Evolutionary conservation across 2,113 vertebrate genomes (phyloP), one percentile per base, ranked within the genome.

Genomic region (Leucopsar rothschildi): DNA sequence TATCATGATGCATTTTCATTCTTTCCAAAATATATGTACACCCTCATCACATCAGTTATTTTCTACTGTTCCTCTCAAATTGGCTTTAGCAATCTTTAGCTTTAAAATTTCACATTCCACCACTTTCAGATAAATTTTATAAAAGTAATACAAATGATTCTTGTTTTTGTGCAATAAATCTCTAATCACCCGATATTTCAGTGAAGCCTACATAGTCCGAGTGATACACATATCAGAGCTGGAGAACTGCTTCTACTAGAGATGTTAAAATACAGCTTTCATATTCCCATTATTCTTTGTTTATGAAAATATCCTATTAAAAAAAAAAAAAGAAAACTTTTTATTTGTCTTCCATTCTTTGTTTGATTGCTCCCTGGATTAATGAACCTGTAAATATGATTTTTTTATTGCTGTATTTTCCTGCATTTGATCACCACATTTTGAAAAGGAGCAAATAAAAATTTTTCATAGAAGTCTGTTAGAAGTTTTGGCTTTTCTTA

Each of bases 321-420:
- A 47, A 65, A 21, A 1, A 45, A 28, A 35, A 69, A 57, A 17
- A 3, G 5, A 44, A 68, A 31, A 2, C 0, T 3, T 44, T 45
- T 40, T 56, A 11, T 42, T 42, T 47, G 56, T 9, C 6, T 39
- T 57, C 10, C 3, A 10, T 5, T 60, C 3, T 31, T 47, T 70
- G 1, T 47, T 59, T 64, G 5, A 75, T 82, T 88, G 21, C 3
- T 64, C 33, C 13, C 6, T 63, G n/a, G 9, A 47, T 61, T 8
- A 84, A 56, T 47, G 21, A 64, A 16, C 9, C 47, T 69, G 4
- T 52, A 68, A 56, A 47, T 8, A 64, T 16, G 9, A 0, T 2
- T 55, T 90, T 63, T 40, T 40, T 40, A 37, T 31, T 35, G 4
- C 3, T 42, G 2, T 12, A 17, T 75, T 75, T 75, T 85, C 1